Evolutionary conservation across 2,888 invertebrate genomes (phyloP).

Genomic region (Oscheius sp.): DNA sequence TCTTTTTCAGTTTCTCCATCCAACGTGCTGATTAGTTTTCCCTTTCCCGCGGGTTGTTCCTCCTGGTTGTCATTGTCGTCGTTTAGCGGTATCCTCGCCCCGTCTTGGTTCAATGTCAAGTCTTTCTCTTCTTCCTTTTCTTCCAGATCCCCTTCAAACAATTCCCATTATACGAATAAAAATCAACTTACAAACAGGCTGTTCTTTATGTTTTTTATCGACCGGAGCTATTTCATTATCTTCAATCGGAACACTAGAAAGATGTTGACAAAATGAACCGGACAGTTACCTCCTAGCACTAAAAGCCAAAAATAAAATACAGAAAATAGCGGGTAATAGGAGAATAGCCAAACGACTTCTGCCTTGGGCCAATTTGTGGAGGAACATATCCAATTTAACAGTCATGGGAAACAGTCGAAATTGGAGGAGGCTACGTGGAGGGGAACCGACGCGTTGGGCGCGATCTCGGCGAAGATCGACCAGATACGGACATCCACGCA

Average conservation of each 20-base stretch:
- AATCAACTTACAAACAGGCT: neutral
- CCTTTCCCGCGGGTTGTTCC: too few relatives aligned
- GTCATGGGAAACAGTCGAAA: neutral
- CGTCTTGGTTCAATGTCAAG: slow-evolving; percentile 20
- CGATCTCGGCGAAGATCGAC: neutral
- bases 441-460: neutral
- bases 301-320: neutral
- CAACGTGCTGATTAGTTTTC: too few relatives aligned
- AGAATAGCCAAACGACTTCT: slow-evolving; percentile 1
- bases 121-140: slow-evolving; percentile 16
- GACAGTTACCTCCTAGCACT: neutral
- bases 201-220: neutral
- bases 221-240: neutral
- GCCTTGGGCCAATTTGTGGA: neutral
- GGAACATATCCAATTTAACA: neutral
- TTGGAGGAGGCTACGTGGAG: neutral
- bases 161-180: neutral
- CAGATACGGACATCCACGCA: too few relatives aligned
- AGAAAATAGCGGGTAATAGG: slow-evolving; percentile 11
- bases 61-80: too few relatives aligned
- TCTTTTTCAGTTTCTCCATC: too few relatives aligned
- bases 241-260: slow-evolving; percentile 3
- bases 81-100: neutral
- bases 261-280: neutral
- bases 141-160: too few relatives aligned